Evolutionary conservation across 1,140 invertebrate species (phyloP).

Genomic region (Dermatophagoides farinae): DNA sequence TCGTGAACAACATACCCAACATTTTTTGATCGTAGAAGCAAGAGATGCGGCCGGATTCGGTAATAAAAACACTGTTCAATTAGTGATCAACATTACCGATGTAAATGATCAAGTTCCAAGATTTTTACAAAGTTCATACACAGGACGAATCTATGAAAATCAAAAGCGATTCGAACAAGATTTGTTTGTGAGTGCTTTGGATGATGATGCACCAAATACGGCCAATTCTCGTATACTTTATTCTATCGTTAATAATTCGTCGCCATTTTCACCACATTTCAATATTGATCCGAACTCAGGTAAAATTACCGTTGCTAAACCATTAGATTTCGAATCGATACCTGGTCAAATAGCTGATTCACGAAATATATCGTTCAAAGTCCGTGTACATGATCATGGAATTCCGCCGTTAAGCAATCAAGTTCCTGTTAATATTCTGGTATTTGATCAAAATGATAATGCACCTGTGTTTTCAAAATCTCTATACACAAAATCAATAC

Average conservation of each 20-base stretch:
- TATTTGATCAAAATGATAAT: conserved; percentile 65
- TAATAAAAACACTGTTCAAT: conserved; percentile 61
- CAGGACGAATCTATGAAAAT: conserved; percentile 60
- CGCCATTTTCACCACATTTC: conserved; percentile 42
- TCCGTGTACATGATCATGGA: conserved; percentile 57
- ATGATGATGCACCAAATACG: conserved; percentile 35
- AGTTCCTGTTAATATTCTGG: conserved; percentile 42
- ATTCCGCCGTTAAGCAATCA: conserved; percentile 48
- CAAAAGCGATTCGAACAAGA: conserved; percentile 50
- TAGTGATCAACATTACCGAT: conserved; percentile 64
- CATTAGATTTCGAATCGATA: conserved; percentile 54
- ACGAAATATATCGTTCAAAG: conserved; percentile 31
- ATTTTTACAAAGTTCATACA: conserved; percentile 59
- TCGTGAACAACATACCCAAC: conserved; percentile 57
- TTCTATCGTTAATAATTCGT: conserved; percentile 48
- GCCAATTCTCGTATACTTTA: conserved; percentile 64
- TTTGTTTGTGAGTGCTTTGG: conserved; percentile 35
- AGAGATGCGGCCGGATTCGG: conserved; percentile 64
- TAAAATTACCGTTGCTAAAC: conserved; percentile 38
- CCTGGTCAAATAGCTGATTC: conserved; percentile 22
- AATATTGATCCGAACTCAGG: conserved; percentile 51
- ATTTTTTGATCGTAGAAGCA: conserved; percentile 77
- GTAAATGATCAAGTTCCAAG: conserved; percentile 67
- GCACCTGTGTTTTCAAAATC: conserved; percentile 51
- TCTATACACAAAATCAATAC: conserved; percentile 48